Evolutionary conservation across 2,888 invertebrate genomes (phyloP).

Genomic region (Notocelia uddmanniana): DNA sequence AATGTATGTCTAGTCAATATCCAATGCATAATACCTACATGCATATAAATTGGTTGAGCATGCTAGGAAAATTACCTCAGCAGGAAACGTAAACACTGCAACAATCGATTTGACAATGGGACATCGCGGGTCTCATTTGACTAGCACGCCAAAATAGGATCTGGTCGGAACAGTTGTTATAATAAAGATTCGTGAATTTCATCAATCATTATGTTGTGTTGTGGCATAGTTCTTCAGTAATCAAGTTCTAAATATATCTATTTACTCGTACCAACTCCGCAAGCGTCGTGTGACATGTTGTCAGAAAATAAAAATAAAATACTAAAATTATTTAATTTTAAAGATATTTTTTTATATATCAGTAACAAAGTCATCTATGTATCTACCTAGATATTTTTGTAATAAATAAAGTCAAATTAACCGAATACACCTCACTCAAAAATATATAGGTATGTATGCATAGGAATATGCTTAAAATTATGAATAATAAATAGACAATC

Average conservation of each 20-base stretch:
- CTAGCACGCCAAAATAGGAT: not conserved
- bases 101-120: not conserved
- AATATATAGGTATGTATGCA: too few relatives aligned
- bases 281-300: too few relatives aligned
- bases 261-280: too few relatives aligned
- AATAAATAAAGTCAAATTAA: too few relatives aligned
- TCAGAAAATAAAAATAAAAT: too few relatives aligned
- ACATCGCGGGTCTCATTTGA: not conserved
- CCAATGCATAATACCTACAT: constrained; percentile 32
- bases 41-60: constrained; percentile 41
- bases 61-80: constrained; percentile 24
- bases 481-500: not conserved
- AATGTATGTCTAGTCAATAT: constrained; percentile 43
- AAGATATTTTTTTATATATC: too few relatives aligned
- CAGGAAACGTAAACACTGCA: not conserved
- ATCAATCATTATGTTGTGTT: not conserved
- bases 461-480: not conserved
- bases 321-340: too few relatives aligned
- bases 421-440: too few relatives aligned
- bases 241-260: not conserved
- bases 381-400: too few relatives aligned
- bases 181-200: not conserved
- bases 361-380: too few relatives aligned
- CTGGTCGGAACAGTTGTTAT: not conserved
- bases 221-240: not conserved